These are phyloP conservation scores for Brevimyrus niger DNA, from an alignment of 2,113 vertebrate species.

Conservation along the genomic window DNA sequence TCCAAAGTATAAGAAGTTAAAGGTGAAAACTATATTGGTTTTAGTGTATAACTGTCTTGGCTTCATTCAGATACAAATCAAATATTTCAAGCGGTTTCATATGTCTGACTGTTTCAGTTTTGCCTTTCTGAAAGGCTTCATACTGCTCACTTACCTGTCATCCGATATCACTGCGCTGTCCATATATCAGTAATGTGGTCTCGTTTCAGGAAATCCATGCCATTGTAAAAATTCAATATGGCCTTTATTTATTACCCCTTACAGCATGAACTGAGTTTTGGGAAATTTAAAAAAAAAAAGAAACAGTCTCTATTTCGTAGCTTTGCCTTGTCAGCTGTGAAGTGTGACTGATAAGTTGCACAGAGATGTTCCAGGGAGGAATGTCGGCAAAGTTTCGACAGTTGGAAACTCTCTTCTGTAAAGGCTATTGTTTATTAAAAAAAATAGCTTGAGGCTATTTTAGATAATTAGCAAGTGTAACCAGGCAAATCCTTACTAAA, in stretches of 20 bases:
- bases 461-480: conserved; percentile 1
- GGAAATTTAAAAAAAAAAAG: background rate
- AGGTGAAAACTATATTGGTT: background rate
- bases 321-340: background rate
- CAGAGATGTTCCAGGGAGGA: background rate
- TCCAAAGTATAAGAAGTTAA: background rate
- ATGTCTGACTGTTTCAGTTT: background rate
- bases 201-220: background rate
- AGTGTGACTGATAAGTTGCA: background rate
- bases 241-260: background rate
- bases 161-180: background rate
- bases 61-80: background rate
- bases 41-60: background rate
- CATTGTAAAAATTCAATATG: background rate
- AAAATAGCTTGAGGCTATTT: background rate
- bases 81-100: background rate
- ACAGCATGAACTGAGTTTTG: background rate
- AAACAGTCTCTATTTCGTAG: background rate
- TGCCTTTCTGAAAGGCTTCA: background rate
- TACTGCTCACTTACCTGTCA: background rate
- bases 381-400: background rate
- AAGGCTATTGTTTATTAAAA: background rate
- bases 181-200: background rate
- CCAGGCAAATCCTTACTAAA: background rate
- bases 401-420: background rate